Conservation (phyloP, 2,113 vertebrate species). For the Notarius quadriscutis region DNA sequence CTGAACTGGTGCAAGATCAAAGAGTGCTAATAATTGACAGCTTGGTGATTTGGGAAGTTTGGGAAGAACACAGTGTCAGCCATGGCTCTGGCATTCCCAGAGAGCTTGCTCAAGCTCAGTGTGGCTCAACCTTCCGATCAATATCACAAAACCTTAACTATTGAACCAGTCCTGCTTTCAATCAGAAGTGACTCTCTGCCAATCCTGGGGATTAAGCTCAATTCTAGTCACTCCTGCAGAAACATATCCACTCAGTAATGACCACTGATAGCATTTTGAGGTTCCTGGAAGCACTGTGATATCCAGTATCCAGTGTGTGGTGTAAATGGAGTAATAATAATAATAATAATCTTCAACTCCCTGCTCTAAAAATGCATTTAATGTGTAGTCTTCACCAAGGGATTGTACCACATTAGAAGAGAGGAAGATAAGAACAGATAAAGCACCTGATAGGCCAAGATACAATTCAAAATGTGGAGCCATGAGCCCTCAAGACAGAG, state of each 20-base stretch:
- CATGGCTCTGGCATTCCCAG: not conserved
- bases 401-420: not conserved
- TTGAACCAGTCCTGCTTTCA: not conserved
- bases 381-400: not conserved
- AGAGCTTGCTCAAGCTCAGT: not conserved
- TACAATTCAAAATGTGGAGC: not conserved
- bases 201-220: not conserved
- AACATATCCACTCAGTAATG: too few species aligned
- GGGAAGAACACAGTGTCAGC: not conserved
- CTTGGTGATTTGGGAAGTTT: too few species aligned
- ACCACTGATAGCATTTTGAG: too few species aligned
- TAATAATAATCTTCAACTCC: too few species aligned
- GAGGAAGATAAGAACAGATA: not conserved
- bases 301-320: too few species aligned
- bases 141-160: not conserved
- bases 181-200: not conserved
- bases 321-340: too few species aligned
- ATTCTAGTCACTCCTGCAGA: too few species aligned
- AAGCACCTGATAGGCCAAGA: not conserved
- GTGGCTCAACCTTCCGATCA: not conserved
- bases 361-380: not conserved
- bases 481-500: not conserved
- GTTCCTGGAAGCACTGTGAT: too few species aligned
- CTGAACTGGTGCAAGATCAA: too few species aligned
- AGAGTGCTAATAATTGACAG: too few species aligned